Conservation (phyloP, 2,888 invertebrate genomes). For the Aporophyla lueneburgensis region DNA sequence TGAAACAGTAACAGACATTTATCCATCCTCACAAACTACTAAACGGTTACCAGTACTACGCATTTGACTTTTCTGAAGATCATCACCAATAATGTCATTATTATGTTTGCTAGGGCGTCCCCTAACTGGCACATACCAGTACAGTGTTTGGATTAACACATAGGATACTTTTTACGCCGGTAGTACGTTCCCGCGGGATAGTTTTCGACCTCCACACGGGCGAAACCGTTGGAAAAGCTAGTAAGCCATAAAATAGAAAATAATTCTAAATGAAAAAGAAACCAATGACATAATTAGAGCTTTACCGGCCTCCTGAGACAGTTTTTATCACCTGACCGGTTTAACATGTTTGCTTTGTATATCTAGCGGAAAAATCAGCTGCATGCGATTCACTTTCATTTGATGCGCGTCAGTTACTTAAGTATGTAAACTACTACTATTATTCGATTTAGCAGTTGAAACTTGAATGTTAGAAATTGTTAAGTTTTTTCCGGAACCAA, state of each 20-base stretch:
- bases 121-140: no score
- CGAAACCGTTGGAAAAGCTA: background rate
- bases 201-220: background rate
- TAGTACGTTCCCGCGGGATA: no score
- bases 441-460: background rate
- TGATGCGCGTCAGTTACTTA: slow-evolving; percentile 7
- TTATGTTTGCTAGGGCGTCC: no score
- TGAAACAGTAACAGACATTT: no score
- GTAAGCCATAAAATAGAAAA: slow-evolving; percentile 1
- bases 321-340: slow-evolving; percentile 55
- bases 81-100: no score
- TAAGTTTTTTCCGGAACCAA: background rate
- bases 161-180: no score
- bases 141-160: no score
- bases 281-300: slow-evolving; percentile 57
- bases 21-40: no score
- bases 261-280: background rate
- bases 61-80: no score
- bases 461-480: background rate
- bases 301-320: slow-evolving; percentile 29
- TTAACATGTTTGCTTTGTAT: slow-evolving; percentile 24
- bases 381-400: slow-evolving; percentile 52
- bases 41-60: no score
- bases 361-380: slow-evolving; percentile 27
- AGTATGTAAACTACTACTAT: background rate